Evolutionary conservation across 64 coral and sea anemone genomes (phyloP), one percentile per base, ranked within the genome.

Genomic region (Pachyseris speciosa): DNA sequence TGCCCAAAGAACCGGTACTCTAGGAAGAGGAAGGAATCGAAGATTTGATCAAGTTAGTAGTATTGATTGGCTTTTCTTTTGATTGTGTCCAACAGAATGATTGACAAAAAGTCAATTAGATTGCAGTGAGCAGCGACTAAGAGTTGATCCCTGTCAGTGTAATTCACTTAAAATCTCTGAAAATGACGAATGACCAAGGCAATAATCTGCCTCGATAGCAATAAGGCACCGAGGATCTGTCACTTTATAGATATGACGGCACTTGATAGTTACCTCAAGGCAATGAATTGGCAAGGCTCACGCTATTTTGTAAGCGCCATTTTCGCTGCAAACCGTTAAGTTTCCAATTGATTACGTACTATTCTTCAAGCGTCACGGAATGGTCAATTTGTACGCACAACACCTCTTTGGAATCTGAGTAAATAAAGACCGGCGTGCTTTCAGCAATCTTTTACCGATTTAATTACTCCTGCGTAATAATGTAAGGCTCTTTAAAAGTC

Each of bases 241-340:
- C 22, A n/a, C 5, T 24, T 25, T 10, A 10, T 9, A 2, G 70
- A 47, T 42, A 26, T 36, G 20, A 43, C 26, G 1, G 12, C 20
- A 24, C 50, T 39, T 36, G 32, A 22, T 7, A 61, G 16, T 38
- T 61, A 81, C 77, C 77, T 81, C 19, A 61, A 81, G 77, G 77
- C 52, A 2, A 81, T 57, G 39, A 25, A 32, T 39, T n/a, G 52
- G 77, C 15, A 80, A 81, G 7, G 11, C 53, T 61, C 53, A 61
- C 77, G 53, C 3, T 81, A 76, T 43, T 17, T 37, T n/a, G 0
- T n/a, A 20, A 3, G 53, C 13, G 20, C 40, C 37, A 13, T 58
- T 27, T 22, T 38, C 32, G 41, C 24, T 12, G 50, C 4, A 34
- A 39, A 40, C 33, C 11, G 5, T 11, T 37, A 28, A 22, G 45